Evolutionary conservation across 92 coral and sea anemone species (phyloP).

Genomic region (Phenganax stokvisi): DNA sequence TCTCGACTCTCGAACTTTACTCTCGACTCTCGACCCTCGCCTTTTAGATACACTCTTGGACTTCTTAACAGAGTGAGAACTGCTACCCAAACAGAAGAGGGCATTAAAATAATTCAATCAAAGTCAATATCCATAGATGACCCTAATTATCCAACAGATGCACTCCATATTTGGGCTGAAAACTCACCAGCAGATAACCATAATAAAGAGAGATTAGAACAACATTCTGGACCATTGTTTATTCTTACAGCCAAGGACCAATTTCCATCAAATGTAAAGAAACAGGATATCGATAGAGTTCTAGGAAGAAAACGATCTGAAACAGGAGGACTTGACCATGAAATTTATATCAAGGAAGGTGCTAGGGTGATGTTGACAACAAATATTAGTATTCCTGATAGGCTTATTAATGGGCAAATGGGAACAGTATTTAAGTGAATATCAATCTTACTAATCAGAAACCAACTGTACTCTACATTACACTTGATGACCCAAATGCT

Average conservation of each 20-base stretch:
- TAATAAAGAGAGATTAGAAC: slow-evolving; percentile 6
- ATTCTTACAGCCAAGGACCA: slow-evolving; percentile 33
- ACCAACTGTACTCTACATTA: slow-evolving; percentile 49
- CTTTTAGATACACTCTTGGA: too few species aligned
- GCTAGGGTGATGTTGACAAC: slow-evolving; percentile 50
- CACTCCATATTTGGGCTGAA: slow-evolving; percentile 51
- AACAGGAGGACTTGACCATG: slow-evolving; percentile 45
- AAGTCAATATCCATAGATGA: slow-evolving; percentile 33
- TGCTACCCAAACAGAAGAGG: slow-evolving; percentile 54
- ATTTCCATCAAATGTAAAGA: slow-evolving; percentile 27
- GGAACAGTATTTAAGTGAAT: slow-evolving; percentile 52
- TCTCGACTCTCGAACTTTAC: too few species aligned
- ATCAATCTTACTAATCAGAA: slow-evolving; percentile 37
- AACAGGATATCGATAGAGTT: slow-evolving; percentile 31
- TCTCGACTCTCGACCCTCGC: too few species aligned
- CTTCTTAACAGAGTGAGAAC: slow-evolving; percentile 59
- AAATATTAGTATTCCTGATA: slow-evolving; percentile 39
- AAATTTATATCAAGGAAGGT: slow-evolving; percentile 8
- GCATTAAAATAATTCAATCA: slow-evolving; percentile 46
- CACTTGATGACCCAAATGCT: slow-evolving; percentile 62
- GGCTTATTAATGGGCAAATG: slow-evolving; percentile 58
- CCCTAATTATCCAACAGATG: slow-evolving; percentile 46
- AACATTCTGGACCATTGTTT: neutral
- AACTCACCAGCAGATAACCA: neutral
- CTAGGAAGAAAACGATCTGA: slow-evolving; percentile 57